These are phyloP conservation scores for Erinaceus europaeus DNA, from an alignment of 2,113 vertebrate genomes.

Conservation along the genomic window DNA sequence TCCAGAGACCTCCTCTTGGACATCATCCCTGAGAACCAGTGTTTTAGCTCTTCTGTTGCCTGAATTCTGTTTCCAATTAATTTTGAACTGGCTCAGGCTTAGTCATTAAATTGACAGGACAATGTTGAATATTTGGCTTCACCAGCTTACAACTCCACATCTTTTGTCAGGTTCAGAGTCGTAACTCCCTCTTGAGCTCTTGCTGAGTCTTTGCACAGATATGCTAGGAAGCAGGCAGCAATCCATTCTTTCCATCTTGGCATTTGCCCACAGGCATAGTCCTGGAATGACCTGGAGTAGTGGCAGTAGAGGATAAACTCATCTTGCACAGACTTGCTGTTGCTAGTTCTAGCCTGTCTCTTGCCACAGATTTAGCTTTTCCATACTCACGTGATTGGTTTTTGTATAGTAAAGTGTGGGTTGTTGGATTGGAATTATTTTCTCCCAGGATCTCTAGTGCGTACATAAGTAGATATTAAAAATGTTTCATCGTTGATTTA, in stretches of 20 bases:
- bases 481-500: conserved; percentile 36
- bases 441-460: conserved; percentile 55
- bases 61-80: not conserved
- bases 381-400: conserved; percentile 56
- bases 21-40: conserved; percentile 23
- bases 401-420: conserved; percentile 59
- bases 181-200: not conserved
- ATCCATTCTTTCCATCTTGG: conserved; percentile 46
- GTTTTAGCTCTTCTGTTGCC: conserved; percentile 19
- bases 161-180: not conserved
- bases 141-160: not conserved
- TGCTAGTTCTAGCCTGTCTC: conserved; percentile 54
- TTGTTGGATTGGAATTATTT: conserved; percentile 53
- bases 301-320: conserved; percentile 35
- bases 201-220: conserved; percentile 27
- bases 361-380: conserved; percentile 31
- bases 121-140: not conserved
- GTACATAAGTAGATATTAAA: conserved; percentile 43
- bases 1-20: conserved; percentile 59
- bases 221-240: conserved; percentile 24
- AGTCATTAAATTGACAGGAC: not conserved
- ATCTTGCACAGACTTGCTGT: conserved; percentile 56
- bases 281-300: conserved; percentile 37
- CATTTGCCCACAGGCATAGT: not conserved
- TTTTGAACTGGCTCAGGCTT: conserved; percentile 32